A percentile compares a stretch with the other conserved stretches of the same genome.
phyloP scores from a whole-genome alignment of 37 sponge, comb jelly and placozoan species.

The Geodia barretti region DNA sequence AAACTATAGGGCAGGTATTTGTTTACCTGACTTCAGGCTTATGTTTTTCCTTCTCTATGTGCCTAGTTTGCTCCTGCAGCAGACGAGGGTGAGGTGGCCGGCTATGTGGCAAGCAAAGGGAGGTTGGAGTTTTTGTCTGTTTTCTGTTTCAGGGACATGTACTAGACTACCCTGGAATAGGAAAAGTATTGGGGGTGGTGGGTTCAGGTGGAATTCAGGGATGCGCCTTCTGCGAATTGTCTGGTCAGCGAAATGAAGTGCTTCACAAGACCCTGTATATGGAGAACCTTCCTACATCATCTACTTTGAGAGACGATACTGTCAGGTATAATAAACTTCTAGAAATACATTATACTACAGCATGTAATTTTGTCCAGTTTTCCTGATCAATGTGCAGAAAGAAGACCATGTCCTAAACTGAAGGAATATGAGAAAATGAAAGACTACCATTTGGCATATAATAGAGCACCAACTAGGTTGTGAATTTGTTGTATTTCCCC shows the following conservation, averaged over 20 bases:
- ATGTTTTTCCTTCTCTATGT: too few relatives aligned
- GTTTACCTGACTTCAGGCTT: too few relatives aligned
- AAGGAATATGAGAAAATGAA: not conserved
- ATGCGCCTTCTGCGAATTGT: not conserved
- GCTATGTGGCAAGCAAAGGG: too few relatives aligned
- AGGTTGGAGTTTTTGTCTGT: too few relatives aligned
- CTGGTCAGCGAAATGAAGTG: not conserved
- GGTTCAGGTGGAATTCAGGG: not conserved
- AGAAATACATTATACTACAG: not conserved
- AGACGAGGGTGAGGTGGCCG: too few relatives aligned
- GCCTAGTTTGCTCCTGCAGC: too few relatives aligned
- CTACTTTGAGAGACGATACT: not conserved
- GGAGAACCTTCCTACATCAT: not conserved
- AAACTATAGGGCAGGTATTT: too few relatives aligned
- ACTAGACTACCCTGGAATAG: constrained; percentile 31
- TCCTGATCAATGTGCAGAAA: not conserved
- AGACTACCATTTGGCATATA: not conserved
- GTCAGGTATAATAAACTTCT: not conserved
- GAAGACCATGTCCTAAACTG: not conserved
- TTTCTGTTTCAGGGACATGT: constrained; percentile 22
- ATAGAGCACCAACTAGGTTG: not conserved
- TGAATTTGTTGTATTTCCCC: not conserved
- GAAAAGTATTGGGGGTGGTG: constrained; percentile 5
- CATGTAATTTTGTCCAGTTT: not conserved
- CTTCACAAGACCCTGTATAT: constrained; percentile 14